Evolutionary conservation across 2,797 vertebrate genomes (phyloP), one percentile per base, ranked within the genome.

Genomic region (Aulostomus chinensis): DNA sequence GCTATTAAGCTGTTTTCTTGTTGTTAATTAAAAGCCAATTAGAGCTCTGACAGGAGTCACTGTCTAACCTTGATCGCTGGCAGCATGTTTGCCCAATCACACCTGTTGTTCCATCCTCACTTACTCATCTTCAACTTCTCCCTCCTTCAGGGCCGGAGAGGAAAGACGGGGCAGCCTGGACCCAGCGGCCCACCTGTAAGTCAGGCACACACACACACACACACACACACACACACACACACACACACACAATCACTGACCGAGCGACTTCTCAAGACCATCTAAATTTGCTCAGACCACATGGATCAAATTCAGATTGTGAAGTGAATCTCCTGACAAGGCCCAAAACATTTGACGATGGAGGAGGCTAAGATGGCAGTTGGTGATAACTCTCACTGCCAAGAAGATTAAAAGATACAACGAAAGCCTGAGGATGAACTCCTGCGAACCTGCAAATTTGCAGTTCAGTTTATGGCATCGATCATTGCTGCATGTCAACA

Each of bases 181-280:
- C 83, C 86, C 45, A 91, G 89, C 35, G 95, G 96, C 76, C 91
- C 82, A 16, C 90, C 93, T 38, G 96, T 98, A 85, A 96, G 94
- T 95, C n/a, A 54, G 30, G 35, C 14, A 29, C 30, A 38, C 9
- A n/a, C n/a, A 26, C 25, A 32, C 17, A 32, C 31, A 38, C 9
- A 21, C 25, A 41, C 40, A 32, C 9, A 39, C 0, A 51, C 39
- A 12, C 16, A 4, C 13, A 21, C 18, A 43, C 6, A n/a, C n/a
- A n/a, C n/a, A 26, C 15, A 50, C 8, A 31, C 9, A 22, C 25
- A 18, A 8, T 12, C 7, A 3, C n/a, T n/a, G n/a, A n/a, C n/a
- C n/a, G n/a, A n/a, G n/a, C n/a, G n/a, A n/a, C n/a, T n/a, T n/a
- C n/a, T n/a, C n/a, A n/a, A n/a, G n/a, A n/a, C n/a, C n/a, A n/a